A percentile compares a stretch with the other conserved stretches of the same genome.
phyloP scores from a whole-genome alignment of 1,140 invertebrate species.

The Wiebesia pumilae region DNA sequence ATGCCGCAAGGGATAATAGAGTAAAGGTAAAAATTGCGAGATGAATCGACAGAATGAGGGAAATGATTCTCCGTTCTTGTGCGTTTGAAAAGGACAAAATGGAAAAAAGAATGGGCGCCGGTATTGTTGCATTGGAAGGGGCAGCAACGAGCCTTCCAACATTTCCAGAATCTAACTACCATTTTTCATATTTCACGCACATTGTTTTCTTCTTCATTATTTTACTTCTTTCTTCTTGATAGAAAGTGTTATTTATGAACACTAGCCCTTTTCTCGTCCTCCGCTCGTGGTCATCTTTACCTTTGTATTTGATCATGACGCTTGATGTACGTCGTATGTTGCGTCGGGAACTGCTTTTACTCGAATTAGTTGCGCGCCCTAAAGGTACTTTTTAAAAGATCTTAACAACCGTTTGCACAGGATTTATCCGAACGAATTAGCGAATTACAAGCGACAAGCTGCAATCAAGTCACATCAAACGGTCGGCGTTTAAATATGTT shows the following conservation, averaged over 20 bases:
- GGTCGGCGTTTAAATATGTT: too few relatives aligned
- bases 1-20: background rate
- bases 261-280: background rate
- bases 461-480: too few relatives aligned
- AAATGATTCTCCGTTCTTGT: background rate
- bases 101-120: background rate
- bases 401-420: too few relatives aligned
- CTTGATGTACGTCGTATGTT: too few relatives aligned
- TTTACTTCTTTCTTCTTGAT: background rate
- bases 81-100: background rate
- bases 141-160: background rate
- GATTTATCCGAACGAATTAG: too few relatives aligned
- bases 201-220: background rate
- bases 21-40: background rate
- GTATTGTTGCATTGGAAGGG: background rate
- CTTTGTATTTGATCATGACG: too few relatives aligned
- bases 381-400: too few relatives aligned
- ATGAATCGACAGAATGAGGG: background rate
- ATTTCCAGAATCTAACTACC: background rate
- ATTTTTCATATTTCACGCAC: background rate
- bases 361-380: too few relatives aligned
- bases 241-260: background rate
- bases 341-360: too few relatives aligned
- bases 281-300: too few relatives aligned
- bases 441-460: too few relatives aligned